Percentiles rank a stretch among this genome's conserved stretches.
These are phyloP conservation scores for Oenanthe oenanthe DNA, from an alignment of 2,113 vertebrate species.

Conservation along the genomic window DNA sequence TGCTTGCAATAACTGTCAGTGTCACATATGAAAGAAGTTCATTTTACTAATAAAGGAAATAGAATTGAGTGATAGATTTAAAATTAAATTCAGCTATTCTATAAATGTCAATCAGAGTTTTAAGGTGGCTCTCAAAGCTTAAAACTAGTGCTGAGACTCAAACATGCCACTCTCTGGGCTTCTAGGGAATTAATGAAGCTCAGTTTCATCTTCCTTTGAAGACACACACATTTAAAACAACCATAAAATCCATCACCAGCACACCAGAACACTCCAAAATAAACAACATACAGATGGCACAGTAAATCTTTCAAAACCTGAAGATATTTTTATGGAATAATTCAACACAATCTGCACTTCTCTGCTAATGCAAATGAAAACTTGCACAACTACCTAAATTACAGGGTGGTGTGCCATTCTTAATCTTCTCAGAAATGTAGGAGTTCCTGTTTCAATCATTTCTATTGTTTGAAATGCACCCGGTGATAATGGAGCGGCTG, in stretches of 20 bases:
- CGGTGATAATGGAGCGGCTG: conserved; percentile 30
- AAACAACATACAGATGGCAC: not conserved
- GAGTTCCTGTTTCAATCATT: conserved; percentile 62
- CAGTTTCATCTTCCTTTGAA: not conserved
- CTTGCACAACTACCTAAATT: conserved; percentile 55
- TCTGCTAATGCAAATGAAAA: conserved; percentile 60
- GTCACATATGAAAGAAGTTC: not conserved
- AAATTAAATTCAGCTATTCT: conserved; percentile 32
- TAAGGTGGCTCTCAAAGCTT: conserved; percentile 12
- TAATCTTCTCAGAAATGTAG: conserved; percentile 47
- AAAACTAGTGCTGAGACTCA: not conserved
- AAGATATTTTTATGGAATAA: conserved; percentile 21
- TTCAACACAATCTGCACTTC: conserved; percentile 1
- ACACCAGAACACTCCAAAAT: conserved; percentile 3
- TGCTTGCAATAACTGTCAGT: not conserved
- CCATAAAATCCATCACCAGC: conserved; percentile 12
- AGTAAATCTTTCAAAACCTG: conserved; percentile 3
- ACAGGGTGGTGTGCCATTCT: conserved; percentile 65
- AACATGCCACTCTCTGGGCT: not conserved
- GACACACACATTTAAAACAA: not conserved
- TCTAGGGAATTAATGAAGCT: not conserved
- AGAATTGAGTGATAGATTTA: conserved; percentile 1
- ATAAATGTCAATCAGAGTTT: not conserved
- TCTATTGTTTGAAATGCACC: conserved; percentile 50
- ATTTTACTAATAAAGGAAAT: conserved; percentile 42